These are phyloP conservation scores for Temnothorax unifasciatus DNA, from an alignment of 2,888 invertebrate genomes.

Conservation along the genomic window DNA sequence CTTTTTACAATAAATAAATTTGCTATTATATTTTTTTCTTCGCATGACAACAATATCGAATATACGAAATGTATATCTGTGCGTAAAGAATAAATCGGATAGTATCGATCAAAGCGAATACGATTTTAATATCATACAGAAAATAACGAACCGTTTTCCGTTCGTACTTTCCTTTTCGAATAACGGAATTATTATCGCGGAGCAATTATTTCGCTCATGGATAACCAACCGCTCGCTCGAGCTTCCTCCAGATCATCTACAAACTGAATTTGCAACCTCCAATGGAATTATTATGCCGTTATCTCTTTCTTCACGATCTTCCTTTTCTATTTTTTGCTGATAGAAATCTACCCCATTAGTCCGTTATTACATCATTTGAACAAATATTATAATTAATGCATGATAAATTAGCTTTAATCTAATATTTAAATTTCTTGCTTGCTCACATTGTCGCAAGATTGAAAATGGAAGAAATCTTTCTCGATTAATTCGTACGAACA, in stretches of 20 bases:
- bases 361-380: background rate
- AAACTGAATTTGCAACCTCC: slow-evolving; percentile 11
- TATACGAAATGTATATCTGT: slow-evolving; percentile 13
- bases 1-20: slow-evolving; percentile 39
- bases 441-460: background rate
- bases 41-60: background rate
- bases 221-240: slow-evolving; percentile 7
- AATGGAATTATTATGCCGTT: slow-evolving; percentile 3
- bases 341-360: background rate
- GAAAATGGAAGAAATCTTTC: background rate
- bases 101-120: slow-evolving; percentile 27
- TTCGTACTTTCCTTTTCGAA: slow-evolving; percentile 10
- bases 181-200: slow-evolving; percentile 32
- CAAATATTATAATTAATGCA: slow-evolving; percentile 11
- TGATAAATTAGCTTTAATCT: slow-evolving; percentile 9
- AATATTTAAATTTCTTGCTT: background rate
- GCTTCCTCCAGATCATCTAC: background rate
- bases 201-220: slow-evolving; percentile 36
- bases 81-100: slow-evolving; percentile 30
- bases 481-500: background rate
- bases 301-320: background rate
- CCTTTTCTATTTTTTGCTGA: background rate
- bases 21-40: slow-evolving; percentile 17
- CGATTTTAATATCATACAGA: slow-evolving; percentile 45
- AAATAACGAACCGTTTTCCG: slow-evolving; percentile 19